Base-by-base conservation (phyloP, 2,888 invertebrate species). In the Xestoiulus laeticollis region DNA sequence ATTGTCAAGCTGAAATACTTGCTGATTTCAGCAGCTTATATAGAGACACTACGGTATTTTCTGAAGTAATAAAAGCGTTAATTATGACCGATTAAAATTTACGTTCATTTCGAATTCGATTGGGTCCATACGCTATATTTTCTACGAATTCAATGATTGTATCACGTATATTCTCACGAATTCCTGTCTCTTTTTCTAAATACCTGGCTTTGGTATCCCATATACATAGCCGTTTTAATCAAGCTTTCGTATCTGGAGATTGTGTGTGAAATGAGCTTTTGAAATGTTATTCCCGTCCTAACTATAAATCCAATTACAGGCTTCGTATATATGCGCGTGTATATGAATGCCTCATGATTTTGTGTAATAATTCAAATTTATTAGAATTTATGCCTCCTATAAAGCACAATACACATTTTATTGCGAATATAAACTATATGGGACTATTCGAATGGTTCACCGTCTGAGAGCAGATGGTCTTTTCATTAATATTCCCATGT, bases 281-380 rank as follows among this genome's bases (percentile, higher is more conserved):
- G 78, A 78, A 78, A 30, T 30, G 78, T 30, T 78, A 12, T 78
- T 78, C 30, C 22, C 78, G 26, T 78, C 78, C 78, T 8, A 78
- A 78, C 78, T 78, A 30, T 30, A 78, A 78, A 78, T 78, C 78
- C 30, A 78, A 78, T 30, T 26, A 78, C 30, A n/a, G 30, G 30
- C 22, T 30, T 68, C 30, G 78, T 30, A 30, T 26, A 68, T 8
- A 43, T 1, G 48, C 10, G 48, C 78, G 59, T 1, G 19, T 19
- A 22, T 59, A 78, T 78, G 78, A 78, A 78, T 78, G 78, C 30
- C 78, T 78, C 78, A 78, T 78, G 78, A 78, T 78, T 78, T 78
- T 26, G 30, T 8, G 30, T 14, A 78, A 78, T 78, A 78, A 78
- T 78, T 78, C 78, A 78, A 26, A 30, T 78, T 78, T 78, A 78